A percentile compares a stretch with the other conserved stretches of the same genome.
phyloP scores from a whole-genome alignment of 2,113 vertebrate genomes.

The Copsychus sechellarum region DNA sequence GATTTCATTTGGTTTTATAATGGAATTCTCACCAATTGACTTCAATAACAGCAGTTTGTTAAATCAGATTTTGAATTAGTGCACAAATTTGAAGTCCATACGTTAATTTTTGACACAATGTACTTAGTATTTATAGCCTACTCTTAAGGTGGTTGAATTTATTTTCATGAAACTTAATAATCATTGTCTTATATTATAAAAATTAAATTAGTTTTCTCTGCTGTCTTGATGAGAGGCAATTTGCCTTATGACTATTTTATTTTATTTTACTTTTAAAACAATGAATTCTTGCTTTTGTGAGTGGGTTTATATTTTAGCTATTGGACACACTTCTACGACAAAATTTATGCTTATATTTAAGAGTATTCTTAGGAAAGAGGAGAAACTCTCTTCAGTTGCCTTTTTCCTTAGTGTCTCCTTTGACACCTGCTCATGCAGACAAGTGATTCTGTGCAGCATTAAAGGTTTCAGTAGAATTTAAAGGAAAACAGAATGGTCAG shows the following conservation, averaged over 20 bases:
- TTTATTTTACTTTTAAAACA: not conserved
- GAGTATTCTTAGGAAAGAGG: not conserved
- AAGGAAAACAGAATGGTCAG: not conserved
- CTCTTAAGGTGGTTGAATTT: constrained; percentile 24
- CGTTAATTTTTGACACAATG: constrained; percentile 56
- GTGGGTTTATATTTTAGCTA: not conserved
- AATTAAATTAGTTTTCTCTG: constrained; percentile 34
- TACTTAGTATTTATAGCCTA: not conserved
- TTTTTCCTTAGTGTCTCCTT: not conserved
- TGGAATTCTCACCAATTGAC: constrained; percentile 56
- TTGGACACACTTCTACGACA: not conserved
- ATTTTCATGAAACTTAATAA: constrained; percentile 12
- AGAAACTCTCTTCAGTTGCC: not conserved
- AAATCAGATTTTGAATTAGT: constrained; percentile 65
- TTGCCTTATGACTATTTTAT: not conserved
- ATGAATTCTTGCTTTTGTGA: not conserved
- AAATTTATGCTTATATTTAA: not conserved
- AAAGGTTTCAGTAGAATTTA: not conserved
- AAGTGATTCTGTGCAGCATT: not conserved
- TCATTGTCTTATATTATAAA: not conserved
- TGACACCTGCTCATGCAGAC: not conserved
- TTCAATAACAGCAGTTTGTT: constrained; percentile 74
- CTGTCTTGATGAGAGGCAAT: not conserved
- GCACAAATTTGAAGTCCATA: constrained; percentile 48
- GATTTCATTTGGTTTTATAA: constrained; percentile 72